phyloP scores from a whole-genome alignment of 2,888 invertebrate genomes.

The Caenorhabditis panamensis region DNA sequence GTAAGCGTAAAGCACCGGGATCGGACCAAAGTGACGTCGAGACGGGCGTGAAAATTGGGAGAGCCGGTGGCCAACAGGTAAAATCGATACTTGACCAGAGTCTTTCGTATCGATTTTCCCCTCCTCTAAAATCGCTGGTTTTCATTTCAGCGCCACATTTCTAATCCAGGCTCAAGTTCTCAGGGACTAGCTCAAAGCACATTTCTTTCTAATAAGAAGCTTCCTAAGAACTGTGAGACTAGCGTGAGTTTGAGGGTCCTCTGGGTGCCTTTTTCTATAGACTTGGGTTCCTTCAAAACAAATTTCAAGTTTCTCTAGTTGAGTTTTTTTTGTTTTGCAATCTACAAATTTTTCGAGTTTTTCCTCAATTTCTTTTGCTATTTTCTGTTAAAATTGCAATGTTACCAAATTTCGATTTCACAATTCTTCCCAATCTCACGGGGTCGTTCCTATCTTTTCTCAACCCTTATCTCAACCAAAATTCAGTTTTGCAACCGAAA shows the following conservation, averaged over 20 bases:
- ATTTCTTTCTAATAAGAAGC: constrained; percentile 20
- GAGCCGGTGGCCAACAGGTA: constrained; percentile 9
- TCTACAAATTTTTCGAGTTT: no score
- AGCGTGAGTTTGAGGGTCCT: constrained; percentile 29
- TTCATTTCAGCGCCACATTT: constrained; percentile 27
- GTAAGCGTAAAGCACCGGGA: constrained; percentile 30
- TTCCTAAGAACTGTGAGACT: constrained; percentile 24
- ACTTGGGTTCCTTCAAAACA: neutral
- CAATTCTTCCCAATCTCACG: no score
- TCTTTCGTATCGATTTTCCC: constrained; percentile 11
- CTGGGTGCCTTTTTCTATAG: neutral
- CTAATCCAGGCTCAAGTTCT: constrained; percentile 43
- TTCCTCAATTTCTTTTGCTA: no score
- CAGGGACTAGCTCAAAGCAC: constrained; percentile 49
- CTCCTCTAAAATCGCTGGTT: neutral
- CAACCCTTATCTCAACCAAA: no score
- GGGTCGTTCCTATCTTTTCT: no score
- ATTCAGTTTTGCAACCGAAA: no score
- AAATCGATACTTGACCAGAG: neutral
- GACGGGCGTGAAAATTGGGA: constrained; percentile 17
- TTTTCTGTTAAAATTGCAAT: no score
- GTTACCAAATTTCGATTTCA: no score
- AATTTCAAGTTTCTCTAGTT: neutral
- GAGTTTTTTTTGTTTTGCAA: no score
- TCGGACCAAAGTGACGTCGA: constrained; percentile 31